Percentiles rank a stretch among this genome's conserved stretches.
Evolutionary conservation across 2,113 vertebrate species (phyloP).

Genomic region (Sturnus vulgaris): DNA sequence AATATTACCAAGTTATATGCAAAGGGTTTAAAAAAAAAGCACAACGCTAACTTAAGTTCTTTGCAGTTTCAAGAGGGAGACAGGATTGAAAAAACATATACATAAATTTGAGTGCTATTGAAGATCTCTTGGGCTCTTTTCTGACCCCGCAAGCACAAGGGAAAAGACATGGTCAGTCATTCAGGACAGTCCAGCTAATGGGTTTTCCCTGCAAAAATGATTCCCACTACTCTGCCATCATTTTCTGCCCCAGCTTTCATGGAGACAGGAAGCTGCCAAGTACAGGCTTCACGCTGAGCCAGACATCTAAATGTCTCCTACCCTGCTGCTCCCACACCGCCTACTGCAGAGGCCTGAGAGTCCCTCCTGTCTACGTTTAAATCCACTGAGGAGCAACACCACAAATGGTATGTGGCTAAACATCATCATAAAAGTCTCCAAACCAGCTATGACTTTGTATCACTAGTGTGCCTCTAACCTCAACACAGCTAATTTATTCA

Average conservation of each 20-base stretch:
- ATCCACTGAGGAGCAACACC: not conserved
- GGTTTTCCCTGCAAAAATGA: not conserved
- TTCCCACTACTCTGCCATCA: not conserved
- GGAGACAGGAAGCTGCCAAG: slow-evolving; percentile 34
- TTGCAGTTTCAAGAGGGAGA: not conserved
- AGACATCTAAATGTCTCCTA: slow-evolving; percentile 30
- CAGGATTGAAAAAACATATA: not conserved
- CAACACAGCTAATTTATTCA: not conserved
- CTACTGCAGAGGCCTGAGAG: not conserved
- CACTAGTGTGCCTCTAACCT: not conserved
- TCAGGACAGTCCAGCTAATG: not conserved
- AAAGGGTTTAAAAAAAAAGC: not conserved
- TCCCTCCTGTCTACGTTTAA: not conserved
- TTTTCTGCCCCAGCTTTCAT: not conserved
- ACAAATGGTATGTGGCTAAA: not conserved
- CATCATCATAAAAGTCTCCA: not conserved
- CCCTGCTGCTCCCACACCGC: not conserved
- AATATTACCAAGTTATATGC: not conserved
- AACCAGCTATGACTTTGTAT: not conserved
- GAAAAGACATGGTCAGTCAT: not conserved
- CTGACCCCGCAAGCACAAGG: not conserved
- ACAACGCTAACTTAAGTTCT: not conserved
- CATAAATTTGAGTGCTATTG: not conserved
- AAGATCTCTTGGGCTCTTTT: not conserved
- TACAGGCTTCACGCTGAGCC: slow-evolving; percentile 2